These are phyloP conservation scores for Grus americana DNA, from an alignment of 2,113 vertebrate species.

Conservation along the genomic window DNA sequence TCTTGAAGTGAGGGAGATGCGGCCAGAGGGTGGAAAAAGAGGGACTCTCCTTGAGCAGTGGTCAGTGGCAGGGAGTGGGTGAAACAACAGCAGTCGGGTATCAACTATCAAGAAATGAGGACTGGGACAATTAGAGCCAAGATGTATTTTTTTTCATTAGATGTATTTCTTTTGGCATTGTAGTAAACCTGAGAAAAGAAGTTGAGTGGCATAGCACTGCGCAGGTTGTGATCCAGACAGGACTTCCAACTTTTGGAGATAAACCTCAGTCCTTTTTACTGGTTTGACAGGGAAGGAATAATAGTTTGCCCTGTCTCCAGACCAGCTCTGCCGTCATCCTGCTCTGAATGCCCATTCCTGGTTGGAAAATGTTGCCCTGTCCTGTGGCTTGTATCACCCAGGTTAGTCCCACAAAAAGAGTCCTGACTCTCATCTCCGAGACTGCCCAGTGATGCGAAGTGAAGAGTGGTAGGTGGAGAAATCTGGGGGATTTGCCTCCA, in stretches of 20 bases:
- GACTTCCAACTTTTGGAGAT: neutral
- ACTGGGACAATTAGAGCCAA: neutral
- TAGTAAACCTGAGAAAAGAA: neutral
- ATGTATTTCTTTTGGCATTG: neutral
- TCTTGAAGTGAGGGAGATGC: neutral
- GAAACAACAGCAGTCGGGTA: neutral
- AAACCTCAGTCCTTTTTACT: neutral
- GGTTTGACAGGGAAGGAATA: neutral
- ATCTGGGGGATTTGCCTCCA: neutral
- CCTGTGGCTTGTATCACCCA: neutral
- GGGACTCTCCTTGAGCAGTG: neutral
- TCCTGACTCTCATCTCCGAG: neutral
- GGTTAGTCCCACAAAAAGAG: neutral
- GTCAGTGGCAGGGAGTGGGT: neutral
- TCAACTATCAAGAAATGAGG: neutral
- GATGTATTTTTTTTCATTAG: neutral
- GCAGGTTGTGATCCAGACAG: neutral
- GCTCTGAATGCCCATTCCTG: neutral
- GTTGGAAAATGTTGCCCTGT: neutral
- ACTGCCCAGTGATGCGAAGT: neutral
- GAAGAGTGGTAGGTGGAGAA: neutral
- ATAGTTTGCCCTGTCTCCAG: neutral
- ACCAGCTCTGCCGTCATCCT: neutral
- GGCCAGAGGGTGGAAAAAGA: neutral
- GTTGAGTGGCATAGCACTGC: neutral